Evolutionary conservation across 2,888 invertebrate genomes (phyloP), one percentile per base, ranked within the genome.

Genomic region (Epirrhoe alternata): DNA sequence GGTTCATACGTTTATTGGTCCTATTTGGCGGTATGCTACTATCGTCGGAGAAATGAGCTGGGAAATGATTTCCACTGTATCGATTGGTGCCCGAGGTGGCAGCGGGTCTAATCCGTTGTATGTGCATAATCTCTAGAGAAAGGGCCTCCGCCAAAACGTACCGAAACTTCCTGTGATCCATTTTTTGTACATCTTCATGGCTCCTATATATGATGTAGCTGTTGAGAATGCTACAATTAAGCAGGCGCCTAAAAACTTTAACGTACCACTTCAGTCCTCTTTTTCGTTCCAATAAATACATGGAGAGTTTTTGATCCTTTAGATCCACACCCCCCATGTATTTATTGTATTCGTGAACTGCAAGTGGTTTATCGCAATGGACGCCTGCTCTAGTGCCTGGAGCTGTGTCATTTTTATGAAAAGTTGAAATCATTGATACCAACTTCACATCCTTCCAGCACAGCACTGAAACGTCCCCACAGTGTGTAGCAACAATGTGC

Each of bases 1-100:
- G 38, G 52, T 60, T 59, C 51, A 59, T 38, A 24, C 59, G 59
- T 59, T 58, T 58, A 58, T 59, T 59, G 35, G 38, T 51, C 59
- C 59, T 51, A 38, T 59, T 38, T 58, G 58, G 30, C 42, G 59
- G 59, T 60, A 56, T 30, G n/a, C 30, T 24, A 10, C 45, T 60
- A n/a, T 60, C 42, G 42, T 60, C 52, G 14, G 60, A 45, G 60
- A 52, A 60, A 60, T 60, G 52, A 45, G 42, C 60, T 31, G 45
- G 52, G 30, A 45, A 60, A 51, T 59, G 51, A 51, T 59, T 51
- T 52, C 52, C 17, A 31, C 45, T 53, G 30, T 31, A 60, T 42
- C 60, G 60, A 52, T 60, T 42, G 42, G 16, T 53, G 52, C 52
- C 45, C 42, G 30, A 52, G 7, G 30, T 42, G 42, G 52, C 45